These are phyloP conservation scores for Acrossocheilus wenchowensis DNA, from an alignment of 2,797 vertebrate genomes.

Conservation along the genomic window DNA sequence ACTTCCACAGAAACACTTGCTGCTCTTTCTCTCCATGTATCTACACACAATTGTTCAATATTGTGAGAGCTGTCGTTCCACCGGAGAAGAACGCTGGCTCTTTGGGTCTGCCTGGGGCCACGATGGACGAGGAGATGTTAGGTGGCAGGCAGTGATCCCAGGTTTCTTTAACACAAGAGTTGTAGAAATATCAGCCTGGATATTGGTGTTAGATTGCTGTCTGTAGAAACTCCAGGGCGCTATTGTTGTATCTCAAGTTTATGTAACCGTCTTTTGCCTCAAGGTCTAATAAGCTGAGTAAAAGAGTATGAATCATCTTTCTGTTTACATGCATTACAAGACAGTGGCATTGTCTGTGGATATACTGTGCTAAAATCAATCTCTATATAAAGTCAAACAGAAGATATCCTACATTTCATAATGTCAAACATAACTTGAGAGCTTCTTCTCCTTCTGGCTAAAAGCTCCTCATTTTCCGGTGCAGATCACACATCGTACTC, in stretches of 20 bases:
- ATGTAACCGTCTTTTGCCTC: neutral
- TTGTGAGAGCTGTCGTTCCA: neutral
- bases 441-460: neutral
- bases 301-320: conserved; percentile 11
- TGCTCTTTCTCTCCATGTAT: conserved; percentile 2
- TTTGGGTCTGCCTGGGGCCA: neutral
- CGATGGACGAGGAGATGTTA: neutral
- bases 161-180: conserved; percentile 33
- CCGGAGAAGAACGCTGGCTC: neutral
- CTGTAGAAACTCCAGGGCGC: neutral
- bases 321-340: neutral
- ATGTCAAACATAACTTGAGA: neutral
- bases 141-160: conserved; percentile 18
- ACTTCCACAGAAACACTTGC: conserved; percentile 36
- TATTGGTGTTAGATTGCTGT: conserved; percentile 44
- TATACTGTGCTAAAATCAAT: neutral
- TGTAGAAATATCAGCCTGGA: conserved; percentile 37
- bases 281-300: conserved; percentile 14
- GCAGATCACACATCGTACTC: neutral
- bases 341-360: neutral
- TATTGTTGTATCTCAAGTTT: conserved; percentile 24
- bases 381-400: neutral
- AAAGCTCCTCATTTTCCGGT: neutral
- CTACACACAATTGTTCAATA: conserved; percentile 6
- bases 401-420: neutral